Evolutionary conservation across 1,140 invertebrate genomes (phyloP).

Genomic region (Saccostrea glomerata): DNA sequence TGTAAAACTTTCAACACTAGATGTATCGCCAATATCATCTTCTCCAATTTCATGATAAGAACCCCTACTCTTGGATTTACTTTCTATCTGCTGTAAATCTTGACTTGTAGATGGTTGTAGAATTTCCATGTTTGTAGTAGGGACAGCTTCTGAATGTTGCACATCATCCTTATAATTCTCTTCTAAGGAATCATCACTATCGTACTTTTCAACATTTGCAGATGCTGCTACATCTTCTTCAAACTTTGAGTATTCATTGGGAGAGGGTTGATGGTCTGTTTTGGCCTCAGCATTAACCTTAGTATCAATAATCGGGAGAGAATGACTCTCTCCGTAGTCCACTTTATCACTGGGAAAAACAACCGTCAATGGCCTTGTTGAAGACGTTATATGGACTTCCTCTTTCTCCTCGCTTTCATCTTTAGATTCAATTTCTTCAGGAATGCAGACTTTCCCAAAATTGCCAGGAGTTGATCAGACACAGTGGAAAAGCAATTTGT

Average conservation of each 20-base stretch:
- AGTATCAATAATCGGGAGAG: neutral
- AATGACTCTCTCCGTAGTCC: conserved; percentile 22
- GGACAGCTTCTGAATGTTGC: conserved; percentile 50
- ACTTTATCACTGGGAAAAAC: conserved; percentile 34
- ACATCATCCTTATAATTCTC: conserved; percentile 43
- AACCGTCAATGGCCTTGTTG: conserved; percentile 51
- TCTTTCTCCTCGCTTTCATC: conserved; percentile 56
- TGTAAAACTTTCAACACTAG: conserved; percentile 91
- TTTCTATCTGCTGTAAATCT: neutral
- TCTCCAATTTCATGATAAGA: conserved; percentile 8
- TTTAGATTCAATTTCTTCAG: conserved; percentile 60
- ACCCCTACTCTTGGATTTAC: neutral
- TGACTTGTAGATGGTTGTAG: conserved; percentile 7
- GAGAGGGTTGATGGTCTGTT: neutral
- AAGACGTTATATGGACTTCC: conserved; percentile 52
- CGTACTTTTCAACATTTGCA: conserved; percentile 1
- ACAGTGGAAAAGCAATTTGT: conserved; percentile 75
- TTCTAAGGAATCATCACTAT: conserved; percentile 43
- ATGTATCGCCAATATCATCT: conserved; percentile 83
- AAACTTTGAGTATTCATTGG: neutral
- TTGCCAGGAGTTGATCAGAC: conserved; percentile 64
- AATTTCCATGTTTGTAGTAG: neutral
- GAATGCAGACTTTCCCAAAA: conserved; percentile 59
- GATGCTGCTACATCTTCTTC: conserved; percentile 19
- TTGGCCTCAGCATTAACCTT: neutral